A percentile compares a stretch with the other conserved stretches of the same genome.
Conservation (phyloP, 2,888 invertebrate genomes). For the Coelogynopora nodosa region DNA sequence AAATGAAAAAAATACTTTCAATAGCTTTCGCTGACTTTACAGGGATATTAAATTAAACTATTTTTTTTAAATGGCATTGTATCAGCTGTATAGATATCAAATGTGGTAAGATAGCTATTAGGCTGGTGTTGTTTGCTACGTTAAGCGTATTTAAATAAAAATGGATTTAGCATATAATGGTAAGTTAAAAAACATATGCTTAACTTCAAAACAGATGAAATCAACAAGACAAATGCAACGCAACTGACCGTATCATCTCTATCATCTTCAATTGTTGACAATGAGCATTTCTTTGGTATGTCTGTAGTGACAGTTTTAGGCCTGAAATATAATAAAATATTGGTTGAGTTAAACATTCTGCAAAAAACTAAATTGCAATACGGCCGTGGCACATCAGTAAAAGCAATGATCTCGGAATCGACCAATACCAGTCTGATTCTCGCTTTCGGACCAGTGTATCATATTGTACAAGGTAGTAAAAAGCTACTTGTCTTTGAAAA, state of each 20-base stretch:
- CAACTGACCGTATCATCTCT: not conserved
- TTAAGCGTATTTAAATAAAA: not conserved
- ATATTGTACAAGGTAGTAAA: not conserved
- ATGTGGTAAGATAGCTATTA: not conserved
- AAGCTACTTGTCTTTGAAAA: not conserved
- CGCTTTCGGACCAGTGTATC: not conserved
- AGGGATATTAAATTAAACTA: not conserved
- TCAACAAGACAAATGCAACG: not conserved
- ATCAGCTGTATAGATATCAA: not conserved
- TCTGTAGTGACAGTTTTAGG: not conserved
- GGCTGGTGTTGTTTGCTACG: not conserved
- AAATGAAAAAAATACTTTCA: not conserved
- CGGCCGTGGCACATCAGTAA: not conserved
- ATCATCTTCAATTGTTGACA: not conserved
- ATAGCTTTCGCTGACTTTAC: not conserved
- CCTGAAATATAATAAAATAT: not conserved
- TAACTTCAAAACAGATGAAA: not conserved
- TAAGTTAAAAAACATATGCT: not conserved
- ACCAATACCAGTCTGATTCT: not conserved
- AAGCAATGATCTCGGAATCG: not conserved
- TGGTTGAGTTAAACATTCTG: not conserved
- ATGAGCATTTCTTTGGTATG: not conserved
- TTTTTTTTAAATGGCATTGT: not conserved
- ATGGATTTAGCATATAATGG: not conserved
- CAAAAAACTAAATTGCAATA: not conserved